Evolutionary conservation across 2,888 invertebrate genomes (phyloP).

Genomic region (Philaethria dido): DNA sequence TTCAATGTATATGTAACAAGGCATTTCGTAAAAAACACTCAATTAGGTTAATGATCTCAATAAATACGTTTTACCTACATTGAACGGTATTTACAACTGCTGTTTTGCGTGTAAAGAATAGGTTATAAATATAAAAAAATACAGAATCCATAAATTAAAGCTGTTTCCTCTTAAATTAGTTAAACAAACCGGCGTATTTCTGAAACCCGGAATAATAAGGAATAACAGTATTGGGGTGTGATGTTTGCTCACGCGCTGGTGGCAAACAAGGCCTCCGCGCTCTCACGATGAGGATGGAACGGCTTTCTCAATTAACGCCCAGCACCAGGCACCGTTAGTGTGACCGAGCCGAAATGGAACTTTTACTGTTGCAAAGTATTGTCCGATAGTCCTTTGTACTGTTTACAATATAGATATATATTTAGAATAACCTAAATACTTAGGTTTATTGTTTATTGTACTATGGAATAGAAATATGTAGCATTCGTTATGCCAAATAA

Average conservation of each 20-base stretch:
- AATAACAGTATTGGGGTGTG: conserved; percentile 44
- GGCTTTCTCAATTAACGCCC: conserved; percentile 64
- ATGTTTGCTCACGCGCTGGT: conserved; percentile 56
- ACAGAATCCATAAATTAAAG: background rate
- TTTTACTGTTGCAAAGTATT: conserved; percentile 28
- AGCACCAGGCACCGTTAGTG: conserved; percentile 50
- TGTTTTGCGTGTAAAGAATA: background rate
- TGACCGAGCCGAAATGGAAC: conserved; percentile 41
- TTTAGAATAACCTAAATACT: background rate
- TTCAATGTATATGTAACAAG: too few relatives aligned
- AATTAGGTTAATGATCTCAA: background rate
- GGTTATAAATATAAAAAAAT: background rate
- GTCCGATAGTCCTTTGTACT: conserved; percentile 19
- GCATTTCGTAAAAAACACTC: background rate
- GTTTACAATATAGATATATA: background rate
- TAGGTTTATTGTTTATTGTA: too few relatives aligned
- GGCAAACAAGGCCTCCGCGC: conserved; percentile 30
- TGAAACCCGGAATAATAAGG: conserved; percentile 27
- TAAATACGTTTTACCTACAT: background rate
- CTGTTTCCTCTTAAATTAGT: background rate
- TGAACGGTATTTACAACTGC: background rate
- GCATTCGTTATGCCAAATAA: too few relatives aligned
- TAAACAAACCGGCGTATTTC: background rate
- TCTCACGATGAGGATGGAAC: conserved; percentile 45
- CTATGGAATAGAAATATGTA: too few relatives aligned